A percentile compares a stretch with the other conserved stretches of the same genome.
Conservation (phyloP, 2,888 invertebrate genomes). For the Conistra vaccinii region DNA sequence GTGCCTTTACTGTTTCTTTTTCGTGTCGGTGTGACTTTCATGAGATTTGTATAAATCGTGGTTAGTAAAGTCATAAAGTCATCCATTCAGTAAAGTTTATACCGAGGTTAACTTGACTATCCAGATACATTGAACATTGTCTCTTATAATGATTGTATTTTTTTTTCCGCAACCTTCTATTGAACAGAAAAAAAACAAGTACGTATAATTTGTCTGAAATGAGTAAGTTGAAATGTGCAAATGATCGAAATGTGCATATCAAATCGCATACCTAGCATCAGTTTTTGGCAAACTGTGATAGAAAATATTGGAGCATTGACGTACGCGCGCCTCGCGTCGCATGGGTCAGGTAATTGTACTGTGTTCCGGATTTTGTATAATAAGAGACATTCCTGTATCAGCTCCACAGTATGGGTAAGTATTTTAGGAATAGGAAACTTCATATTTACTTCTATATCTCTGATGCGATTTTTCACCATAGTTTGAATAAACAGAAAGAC, state of each 20-base stretch:
- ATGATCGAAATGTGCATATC: slow-evolving; percentile 64
- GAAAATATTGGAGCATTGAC: slow-evolving; percentile 79
- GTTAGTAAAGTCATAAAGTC: too few species aligned
- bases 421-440: not conserved
- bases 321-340: slow-evolving; percentile 73
- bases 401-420: not conserved
- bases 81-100: not conserved
- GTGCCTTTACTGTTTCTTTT: not conserved
- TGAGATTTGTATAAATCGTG: not conserved
- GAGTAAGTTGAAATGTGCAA: slow-evolving; percentile 44
- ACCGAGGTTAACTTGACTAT: not conserved
- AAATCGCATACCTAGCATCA: slow-evolving; percentile 66
- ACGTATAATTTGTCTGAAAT: not conserved
- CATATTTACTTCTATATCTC: not conserved
- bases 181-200: not conserved
- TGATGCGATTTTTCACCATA: too few species aligned
- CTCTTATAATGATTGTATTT: not conserved
- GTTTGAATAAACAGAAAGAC: not conserved
- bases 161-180: not conserved
- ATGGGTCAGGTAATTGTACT: slow-evolving; percentile 84
- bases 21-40: not conserved
- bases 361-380: slow-evolving; percentile 68
- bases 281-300: slow-evolving; percentile 67
- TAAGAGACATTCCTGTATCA: slow-evolving; percentile 25
- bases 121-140: not conserved